Conservation (phyloP, 53 echinoderm and acorn worm species). For the Echinometra lucunter region DNA sequence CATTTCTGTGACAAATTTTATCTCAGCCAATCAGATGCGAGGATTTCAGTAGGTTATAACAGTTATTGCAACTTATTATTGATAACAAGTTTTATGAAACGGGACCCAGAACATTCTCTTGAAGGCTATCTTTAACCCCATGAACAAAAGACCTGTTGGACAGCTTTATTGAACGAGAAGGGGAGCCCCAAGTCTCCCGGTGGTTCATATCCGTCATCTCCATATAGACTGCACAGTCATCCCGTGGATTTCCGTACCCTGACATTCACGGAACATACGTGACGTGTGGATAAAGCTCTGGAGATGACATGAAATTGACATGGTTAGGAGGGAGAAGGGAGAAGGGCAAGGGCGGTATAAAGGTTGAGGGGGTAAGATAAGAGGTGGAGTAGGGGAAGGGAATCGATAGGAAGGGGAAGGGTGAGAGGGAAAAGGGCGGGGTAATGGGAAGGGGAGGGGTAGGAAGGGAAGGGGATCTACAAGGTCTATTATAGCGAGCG, state of each 20-base stretch:
- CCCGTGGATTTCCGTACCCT: background rate
- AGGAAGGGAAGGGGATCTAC: background rate
- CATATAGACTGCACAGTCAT: constrained; percentile 22
- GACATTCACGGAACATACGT: background rate
- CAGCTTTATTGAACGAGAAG: background rate
- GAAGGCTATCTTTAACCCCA: background rate
- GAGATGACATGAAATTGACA: background rate
- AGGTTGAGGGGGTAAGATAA: background rate
- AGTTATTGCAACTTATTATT: too few species aligned
- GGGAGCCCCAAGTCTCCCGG: background rate
- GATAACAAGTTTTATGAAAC: too few species aligned
- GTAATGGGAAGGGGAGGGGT: background rate
- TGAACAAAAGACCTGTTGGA: constrained; percentile 7
- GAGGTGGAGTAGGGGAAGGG: background rate
- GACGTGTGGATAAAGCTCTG: background rate
- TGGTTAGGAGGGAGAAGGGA: background rate
- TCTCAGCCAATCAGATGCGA: too few species aligned
- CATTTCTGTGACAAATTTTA: too few species aligned
- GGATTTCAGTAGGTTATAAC: too few species aligned
- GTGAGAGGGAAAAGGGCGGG: background rate
- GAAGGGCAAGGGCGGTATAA: background rate
- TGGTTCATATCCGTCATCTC: background rate
- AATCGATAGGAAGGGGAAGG: background rate
- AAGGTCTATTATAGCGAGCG: too few species aligned
- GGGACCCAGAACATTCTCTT: too few species aligned